phyloP scores from a whole-genome alignment of 2,113 vertebrate species.

The Myotis yumanensis region DNA sequence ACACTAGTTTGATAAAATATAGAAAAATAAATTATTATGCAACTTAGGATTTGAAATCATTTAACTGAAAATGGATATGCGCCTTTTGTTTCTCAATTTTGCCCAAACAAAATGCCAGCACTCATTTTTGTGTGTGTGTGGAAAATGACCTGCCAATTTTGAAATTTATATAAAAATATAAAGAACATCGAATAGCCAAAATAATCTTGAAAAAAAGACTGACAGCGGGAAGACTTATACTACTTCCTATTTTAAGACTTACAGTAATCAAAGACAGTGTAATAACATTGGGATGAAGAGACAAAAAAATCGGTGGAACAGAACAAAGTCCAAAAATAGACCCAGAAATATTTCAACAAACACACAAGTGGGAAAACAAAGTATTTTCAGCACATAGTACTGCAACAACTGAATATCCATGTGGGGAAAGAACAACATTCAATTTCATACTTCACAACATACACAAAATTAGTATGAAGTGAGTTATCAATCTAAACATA shows the following conservation, averaged over 20 bases:
- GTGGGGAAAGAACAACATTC: neutral
- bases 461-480: neutral
- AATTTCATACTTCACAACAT: neutral
- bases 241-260: conserved; percentile 22
- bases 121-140: neutral
- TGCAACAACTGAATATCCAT: neutral
- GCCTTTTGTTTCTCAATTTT: too few species aligned
- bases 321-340: neutral
- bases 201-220: neutral
- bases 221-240: neutral
- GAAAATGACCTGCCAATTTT: neutral
- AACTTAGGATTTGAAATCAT: too few species aligned
- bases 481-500: neutral
- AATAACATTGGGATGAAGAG: neutral
- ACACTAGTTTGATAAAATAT: too few species aligned
- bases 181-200: neutral
- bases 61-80: too few species aligned
- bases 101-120: neutral
- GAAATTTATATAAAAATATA: neutral
- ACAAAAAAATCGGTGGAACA: neutral
- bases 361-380: neutral
- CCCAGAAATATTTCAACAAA: neutral
- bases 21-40: too few species aligned
- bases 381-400: neutral
- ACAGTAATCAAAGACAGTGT: neutral